Base-by-base conservation (phyloP, 2,113 vertebrate genomes). In the Dendropsophus ebraccatus region DNA sequence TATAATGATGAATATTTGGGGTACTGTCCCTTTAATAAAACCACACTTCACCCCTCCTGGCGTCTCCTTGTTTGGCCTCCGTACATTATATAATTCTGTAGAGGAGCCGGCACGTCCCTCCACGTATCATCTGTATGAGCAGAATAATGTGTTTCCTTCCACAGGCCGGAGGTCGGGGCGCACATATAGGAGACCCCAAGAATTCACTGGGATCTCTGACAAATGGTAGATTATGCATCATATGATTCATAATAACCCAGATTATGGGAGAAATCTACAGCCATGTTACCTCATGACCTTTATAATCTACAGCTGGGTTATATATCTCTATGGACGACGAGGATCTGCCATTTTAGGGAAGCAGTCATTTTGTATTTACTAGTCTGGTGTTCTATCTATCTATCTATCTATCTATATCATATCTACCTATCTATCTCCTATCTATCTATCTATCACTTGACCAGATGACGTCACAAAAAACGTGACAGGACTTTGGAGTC, bases 261-360 rank as follows among this genome's bases (percentile, higher is more conserved):
- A 69, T 69, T 32, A 67, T 19, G 5, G 9, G 2, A 67, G 25
- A 67, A 69, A 69, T 69, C 65, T 35, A 35, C 65, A 69, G 65
- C 65, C 1, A 30, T 32, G 16, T 69, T 69, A 25, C 30, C 30
- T 1, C 14, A 67, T 67, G 12, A 69, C 17, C 14, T 8, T 9
- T 11, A 25, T 69, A 35, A 69, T 69, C 28, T 35, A 32, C 4
- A 69, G 25, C 25, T 19, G 14, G 28, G 65, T 32, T 32, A 69
- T 25, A 60, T 60, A 60, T 32, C 25, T 28, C 65, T 5, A 69
- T 13, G 3, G 25, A 28, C n/a, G 60, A 65, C 28, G 14, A 32
- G 65, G 12, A 30, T 65, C 60, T 65, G 60, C n/a, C 60, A 65
- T 65, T 30, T 65, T 65, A 65, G n/a, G n/a, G 60, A 65, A 65